A percentile compares a stretch with the other conserved stretches of the same genome.
phyloP scores from a whole-genome alignment of 1,140 invertebrate genomes.

The Drosophila baimaii region DNA sequence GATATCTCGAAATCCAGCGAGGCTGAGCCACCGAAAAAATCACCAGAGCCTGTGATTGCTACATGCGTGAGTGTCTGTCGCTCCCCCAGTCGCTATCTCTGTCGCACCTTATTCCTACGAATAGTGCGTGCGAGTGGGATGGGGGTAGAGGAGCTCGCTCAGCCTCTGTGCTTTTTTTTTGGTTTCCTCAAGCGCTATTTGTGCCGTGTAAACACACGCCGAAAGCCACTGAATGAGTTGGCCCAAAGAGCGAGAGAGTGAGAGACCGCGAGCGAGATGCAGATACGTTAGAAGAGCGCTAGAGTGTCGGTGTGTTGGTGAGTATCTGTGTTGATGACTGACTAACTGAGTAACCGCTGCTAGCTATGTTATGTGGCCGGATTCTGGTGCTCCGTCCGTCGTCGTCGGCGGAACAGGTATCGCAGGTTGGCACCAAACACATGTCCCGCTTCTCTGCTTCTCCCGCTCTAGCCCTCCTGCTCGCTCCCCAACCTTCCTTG shows the following conservation, averaged over 20 bases:
- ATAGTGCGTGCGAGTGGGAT: constrained; percentile 20
- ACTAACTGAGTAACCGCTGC: constrained; percentile 74
- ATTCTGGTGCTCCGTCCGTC: constrained; percentile 63
- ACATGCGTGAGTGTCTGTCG: constrained; percentile 18
- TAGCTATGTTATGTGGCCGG: constrained; percentile 66
- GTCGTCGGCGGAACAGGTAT: constrained; percentile 75
- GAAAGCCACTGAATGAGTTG: constrained; percentile 36
- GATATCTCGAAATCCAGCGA: constrained; percentile 51
- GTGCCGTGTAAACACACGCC: constrained; percentile 34
- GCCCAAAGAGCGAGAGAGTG: constrained; percentile 22
- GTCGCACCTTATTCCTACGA: constrained; percentile 9
- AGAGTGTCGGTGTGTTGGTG: constrained; percentile 17
- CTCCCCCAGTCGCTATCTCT: constrained; percentile 11
- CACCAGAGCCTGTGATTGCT: constrained; percentile 69
- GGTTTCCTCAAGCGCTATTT: constrained; percentile 59
- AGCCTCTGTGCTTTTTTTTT: constrained; percentile 35
- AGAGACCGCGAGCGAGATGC: constrained; percentile 42
- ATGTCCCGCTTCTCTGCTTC: constrained; percentile 48
- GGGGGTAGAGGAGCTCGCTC: constrained; percentile 6
- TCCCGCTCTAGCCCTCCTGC: constrained; percentile 10
- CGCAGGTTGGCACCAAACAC: constrained; percentile 81
- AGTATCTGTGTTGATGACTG: constrained; percentile 72
- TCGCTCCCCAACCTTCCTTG: constrained; percentile 23
- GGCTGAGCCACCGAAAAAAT: constrained; percentile 44
- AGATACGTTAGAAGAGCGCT: constrained; percentile 60